Percentiles rank a stretch among this genome's conserved stretches.
Conservation (phyloP, 2,113 vertebrate genomes). For the Bufo gargarizans region DNA sequence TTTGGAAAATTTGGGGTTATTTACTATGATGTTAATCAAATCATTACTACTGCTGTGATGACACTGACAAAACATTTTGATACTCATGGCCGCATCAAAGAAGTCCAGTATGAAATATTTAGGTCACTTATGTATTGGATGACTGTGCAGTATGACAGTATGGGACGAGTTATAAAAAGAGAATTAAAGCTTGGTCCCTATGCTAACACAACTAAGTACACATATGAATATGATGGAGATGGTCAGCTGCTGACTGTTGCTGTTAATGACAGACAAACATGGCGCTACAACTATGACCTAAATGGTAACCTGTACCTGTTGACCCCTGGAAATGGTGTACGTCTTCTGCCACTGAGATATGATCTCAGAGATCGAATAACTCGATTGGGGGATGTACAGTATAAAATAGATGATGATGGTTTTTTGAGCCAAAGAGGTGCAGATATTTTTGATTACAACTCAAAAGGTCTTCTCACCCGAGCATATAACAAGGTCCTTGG, state of each 20-base stretch:
- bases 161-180: slow-evolving; percentile 95
- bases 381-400: slow-evolving; percentile 91
- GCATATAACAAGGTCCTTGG: slow-evolving; percentile 91
- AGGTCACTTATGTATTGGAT: slow-evolving; percentile 99
- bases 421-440: slow-evolving; percentile 90
- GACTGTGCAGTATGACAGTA: slow-evolving; percentile 97
- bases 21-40: slow-evolving; percentile 98
- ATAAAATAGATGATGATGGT: slow-evolving; percentile 94
- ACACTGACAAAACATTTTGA: slow-evolving; percentile 98
- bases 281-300: slow-evolving; percentile 98
- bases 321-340: slow-evolving; percentile 91
- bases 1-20: slow-evolving; percentile 99
- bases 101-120: slow-evolving; percentile 98
- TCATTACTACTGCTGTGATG: slow-evolving; percentile 98
- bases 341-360: slow-evolving; percentile 91
- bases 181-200: slow-evolving; percentile 98
- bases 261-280: slow-evolving; percentile 96
- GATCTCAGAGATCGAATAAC: slow-evolving; percentile 96
- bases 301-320: slow-evolving; percentile 96
- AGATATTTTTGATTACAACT: slow-evolving; percentile 96
- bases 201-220: slow-evolving; percentile 97
- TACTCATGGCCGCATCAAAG: slow-evolving; percentile 96
- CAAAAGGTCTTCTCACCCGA: slow-evolving; percentile 91
- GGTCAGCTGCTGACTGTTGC: slow-evolving; percentile 95
- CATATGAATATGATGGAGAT: slow-evolving; percentile 96